phyloP scores from a whole-genome alignment of 2,113 vertebrate genomes.

The Pandion haliaetus region DNA sequence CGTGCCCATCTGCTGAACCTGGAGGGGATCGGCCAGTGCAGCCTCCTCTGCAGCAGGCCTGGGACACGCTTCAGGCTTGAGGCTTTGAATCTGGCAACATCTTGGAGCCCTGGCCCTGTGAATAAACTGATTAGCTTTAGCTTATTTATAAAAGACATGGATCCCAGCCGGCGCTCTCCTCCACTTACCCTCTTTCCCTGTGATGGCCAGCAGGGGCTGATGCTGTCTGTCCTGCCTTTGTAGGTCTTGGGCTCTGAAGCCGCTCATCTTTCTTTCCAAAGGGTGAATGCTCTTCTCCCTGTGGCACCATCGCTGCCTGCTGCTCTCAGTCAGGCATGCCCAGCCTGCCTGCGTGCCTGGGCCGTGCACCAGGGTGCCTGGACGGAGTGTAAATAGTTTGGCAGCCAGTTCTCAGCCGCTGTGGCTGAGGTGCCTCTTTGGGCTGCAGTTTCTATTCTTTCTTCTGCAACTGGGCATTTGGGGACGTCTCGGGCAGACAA shows the following conservation, averaged over 20 bases:
- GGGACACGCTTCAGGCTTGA: neutral
- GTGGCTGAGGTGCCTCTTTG: neutral
- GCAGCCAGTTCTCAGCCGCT: neutral
- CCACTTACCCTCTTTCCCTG: neutral
- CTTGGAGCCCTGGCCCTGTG: neutral
- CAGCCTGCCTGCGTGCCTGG: neutral
- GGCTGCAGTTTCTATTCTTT: neutral
- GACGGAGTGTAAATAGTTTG: neutral
- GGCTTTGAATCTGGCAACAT: neutral
- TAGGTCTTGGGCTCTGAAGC: neutral
- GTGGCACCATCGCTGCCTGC: neutral
- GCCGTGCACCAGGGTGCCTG: neutral
- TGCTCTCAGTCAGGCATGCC: neutral
- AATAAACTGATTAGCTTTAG: conserved; percentile 32
- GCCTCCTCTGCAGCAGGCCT: neutral
- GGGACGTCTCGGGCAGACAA: neutral
- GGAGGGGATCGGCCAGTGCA: rapidly evolving
- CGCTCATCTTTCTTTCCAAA: neutral
- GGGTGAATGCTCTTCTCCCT: neutral
- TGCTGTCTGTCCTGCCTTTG: neutral
- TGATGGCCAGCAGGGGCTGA: rapidly evolving
- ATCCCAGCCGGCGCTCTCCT: neutral
- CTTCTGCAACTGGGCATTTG: neutral
- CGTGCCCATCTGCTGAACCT: neutral
- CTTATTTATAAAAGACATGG: neutral